Conservation (phyloP, 2,113 vertebrate species). For the Meleagris gallopavo region DNA sequence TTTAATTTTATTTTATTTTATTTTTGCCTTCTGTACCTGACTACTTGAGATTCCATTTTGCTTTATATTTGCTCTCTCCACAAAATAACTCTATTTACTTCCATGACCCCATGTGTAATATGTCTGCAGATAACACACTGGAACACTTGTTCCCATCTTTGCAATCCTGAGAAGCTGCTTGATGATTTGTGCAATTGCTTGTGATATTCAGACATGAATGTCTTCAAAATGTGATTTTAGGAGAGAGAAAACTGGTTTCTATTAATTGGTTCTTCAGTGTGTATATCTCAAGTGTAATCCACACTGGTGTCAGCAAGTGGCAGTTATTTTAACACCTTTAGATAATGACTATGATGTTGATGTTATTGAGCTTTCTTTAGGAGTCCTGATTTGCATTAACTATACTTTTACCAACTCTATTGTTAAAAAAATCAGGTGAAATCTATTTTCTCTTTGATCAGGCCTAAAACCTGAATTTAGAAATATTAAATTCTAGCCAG, state of each 20-base stretch:
- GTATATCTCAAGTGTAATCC: slow-evolving; percentile 55
- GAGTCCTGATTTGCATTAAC: not conserved
- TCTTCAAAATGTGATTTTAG: slow-evolving; percentile 72
- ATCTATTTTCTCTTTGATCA: not conserved
- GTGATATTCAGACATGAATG: slow-evolving; percentile 63
- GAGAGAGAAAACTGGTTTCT: slow-evolving; percentile 67
- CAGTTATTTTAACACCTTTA: slow-evolving; percentile 29
- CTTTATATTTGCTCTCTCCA: slow-evolving; percentile 60
- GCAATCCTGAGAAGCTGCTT: slow-evolving; percentile 47
- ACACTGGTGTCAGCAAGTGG: slow-evolving; percentile 21
- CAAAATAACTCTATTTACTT: slow-evolving; percentile 51
- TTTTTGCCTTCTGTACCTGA: not conserved
- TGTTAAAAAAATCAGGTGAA: not conserved
- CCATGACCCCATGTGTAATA: slow-evolving; percentile 37
- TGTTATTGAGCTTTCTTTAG: not conserved
- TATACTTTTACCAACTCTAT: not conserved
- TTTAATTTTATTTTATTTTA: not conserved
- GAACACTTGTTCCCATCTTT: slow-evolving; percentile 58
- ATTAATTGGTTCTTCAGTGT: slow-evolving; percentile 57
- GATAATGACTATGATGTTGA: slow-evolving; percentile 45
- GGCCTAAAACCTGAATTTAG: not conserved
- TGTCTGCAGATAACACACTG: slow-evolving; percentile 26
- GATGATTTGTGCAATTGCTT: slow-evolving; percentile 72
- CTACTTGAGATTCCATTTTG: slow-evolving; percentile 46
- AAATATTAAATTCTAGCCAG: not conserved